Evolutionary conservation across 2,113 vertebrate genomes (phyloP).

Genomic region (Columba janthina): DNA sequence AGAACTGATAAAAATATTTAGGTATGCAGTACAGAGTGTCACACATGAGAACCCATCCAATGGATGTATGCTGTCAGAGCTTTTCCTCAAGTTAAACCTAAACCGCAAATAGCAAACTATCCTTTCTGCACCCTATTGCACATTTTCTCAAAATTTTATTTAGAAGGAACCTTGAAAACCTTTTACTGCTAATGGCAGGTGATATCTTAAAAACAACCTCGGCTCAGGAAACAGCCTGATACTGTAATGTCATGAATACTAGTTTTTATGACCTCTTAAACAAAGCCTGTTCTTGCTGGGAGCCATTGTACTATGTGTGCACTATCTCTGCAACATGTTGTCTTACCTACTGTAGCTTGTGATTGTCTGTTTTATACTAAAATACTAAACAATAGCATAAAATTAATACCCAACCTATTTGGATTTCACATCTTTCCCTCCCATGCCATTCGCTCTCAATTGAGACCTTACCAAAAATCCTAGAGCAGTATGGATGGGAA

Average conservation of each 20-base stretch:
- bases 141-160: not conserved
- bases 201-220: not conserved
- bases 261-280: not conserved
- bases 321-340: not conserved
- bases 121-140: not conserved
- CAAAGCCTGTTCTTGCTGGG: not conserved
- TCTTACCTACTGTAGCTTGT: not conserved
- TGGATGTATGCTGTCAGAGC: not conserved
- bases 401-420: not conserved
- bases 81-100: not conserved
- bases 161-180: not conserved
- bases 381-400: not conserved
- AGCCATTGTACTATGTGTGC: fast-evolving
- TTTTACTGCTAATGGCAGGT: not conserved
- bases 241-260: not conserved
- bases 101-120: not conserved
- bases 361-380: not conserved
- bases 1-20: not conserved
- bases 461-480: not conserved
- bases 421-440: not conserved
- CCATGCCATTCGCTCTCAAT: not conserved
- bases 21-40: not conserved
- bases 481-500: not conserved
- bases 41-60: not conserved
- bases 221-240: not conserved